Conservation (phyloP, 2,888 invertebrate species). For the Alentia gelatinosa region DNA sequence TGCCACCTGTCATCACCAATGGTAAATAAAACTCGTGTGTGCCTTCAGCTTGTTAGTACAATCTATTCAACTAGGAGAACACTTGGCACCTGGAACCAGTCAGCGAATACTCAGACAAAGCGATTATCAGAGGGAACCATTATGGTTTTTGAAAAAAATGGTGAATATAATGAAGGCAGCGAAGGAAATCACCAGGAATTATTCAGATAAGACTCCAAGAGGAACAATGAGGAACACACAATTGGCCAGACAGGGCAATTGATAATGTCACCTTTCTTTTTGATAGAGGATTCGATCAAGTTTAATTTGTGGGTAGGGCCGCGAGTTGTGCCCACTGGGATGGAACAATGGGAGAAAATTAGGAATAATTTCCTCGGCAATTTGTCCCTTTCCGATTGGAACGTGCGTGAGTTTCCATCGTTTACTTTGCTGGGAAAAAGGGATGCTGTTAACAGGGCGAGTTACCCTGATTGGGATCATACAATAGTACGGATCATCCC, state of each 20-base stretch:
- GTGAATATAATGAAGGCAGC: too few species aligned
- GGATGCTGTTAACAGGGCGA: not conserved
- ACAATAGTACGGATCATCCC: not conserved
- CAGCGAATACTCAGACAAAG: too few species aligned
- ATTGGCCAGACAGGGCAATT: not conserved
- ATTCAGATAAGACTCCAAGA: not conserved
- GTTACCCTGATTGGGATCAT: not conserved
- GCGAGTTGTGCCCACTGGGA: not conserved
- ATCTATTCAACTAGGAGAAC: too few species aligned
- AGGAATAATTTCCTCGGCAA: not conserved
- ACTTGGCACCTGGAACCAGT: too few species aligned
- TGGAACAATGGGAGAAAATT: conserved; percentile 20
- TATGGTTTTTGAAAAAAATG: too few species aligned
- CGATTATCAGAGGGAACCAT: too few species aligned
- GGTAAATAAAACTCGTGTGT: too few species aligned
- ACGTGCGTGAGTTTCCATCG: not conserved
- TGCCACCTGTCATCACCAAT: too few species aligned
- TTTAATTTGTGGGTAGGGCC: not conserved
- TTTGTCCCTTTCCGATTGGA: not conserved
- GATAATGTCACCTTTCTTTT: not conserved
- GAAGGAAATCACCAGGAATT: not conserved
- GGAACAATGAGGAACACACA: not conserved
- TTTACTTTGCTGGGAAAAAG: not conserved
- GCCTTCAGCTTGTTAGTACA: too few species aligned
- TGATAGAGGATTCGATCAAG: not conserved